phyloP scores from a whole-genome alignment of 2,888 invertebrate species.

The Drosophila antonietae region DNA sequence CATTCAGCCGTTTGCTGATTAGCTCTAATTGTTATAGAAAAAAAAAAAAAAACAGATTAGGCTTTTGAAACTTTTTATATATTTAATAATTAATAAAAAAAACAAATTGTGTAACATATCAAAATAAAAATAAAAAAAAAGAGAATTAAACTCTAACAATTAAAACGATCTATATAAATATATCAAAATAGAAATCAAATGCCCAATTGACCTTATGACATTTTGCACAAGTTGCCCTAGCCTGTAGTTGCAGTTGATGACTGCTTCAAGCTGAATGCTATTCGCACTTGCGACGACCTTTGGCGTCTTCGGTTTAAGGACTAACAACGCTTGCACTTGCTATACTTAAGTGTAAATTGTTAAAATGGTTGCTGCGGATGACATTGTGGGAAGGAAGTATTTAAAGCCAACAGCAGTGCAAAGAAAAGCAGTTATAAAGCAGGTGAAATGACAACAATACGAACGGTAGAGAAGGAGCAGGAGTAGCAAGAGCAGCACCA shows the following conservation, averaged over 20 bases:
- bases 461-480: not conserved
- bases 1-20: too few species aligned
- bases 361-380: slow-evolving; percentile 6
- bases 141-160: too few species aligned
- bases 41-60: too few species aligned
- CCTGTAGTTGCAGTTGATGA: not conserved
- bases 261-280: not conserved
- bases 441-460: slow-evolving; percentile 23
- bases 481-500: too few species aligned
- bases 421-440: slow-evolving; percentile 35
- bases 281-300: slow-evolving; percentile 1
- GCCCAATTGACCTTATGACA: not conserved
- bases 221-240: not conserved
- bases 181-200: not conserved
- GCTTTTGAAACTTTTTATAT: too few species aligned
- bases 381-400: slow-evolving; percentile 26
- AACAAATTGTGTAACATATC: too few species aligned
- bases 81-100: too few species aligned
- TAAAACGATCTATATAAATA: too few species aligned
- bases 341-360: slow-evolving; percentile 17
- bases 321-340: slow-evolving; percentile 28
- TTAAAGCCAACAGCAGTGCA: slow-evolving; percentile 31
- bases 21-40: too few species aligned
- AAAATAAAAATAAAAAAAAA: too few species aligned
- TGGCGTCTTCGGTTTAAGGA: not conserved